Conservation (phyloP, 2,888 invertebrate genomes). For the Agonopterix heracliana region DNA sequence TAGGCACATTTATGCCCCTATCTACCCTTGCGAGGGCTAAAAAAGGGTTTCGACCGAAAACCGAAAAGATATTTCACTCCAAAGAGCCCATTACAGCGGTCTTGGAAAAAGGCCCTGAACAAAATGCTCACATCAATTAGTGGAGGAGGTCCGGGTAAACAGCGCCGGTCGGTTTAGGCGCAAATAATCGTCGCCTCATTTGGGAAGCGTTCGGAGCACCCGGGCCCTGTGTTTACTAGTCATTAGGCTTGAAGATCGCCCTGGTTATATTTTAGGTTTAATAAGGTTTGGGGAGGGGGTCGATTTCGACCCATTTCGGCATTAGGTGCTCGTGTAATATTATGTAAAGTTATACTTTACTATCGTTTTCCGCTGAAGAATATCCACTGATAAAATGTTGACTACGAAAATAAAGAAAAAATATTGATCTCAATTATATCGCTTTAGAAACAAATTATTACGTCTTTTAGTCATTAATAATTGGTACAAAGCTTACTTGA, state of each 20-base stretch:
- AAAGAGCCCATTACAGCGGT: slow-evolving; percentile 54
- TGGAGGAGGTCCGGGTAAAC: slow-evolving; percentile 50
- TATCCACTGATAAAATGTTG: too few species aligned
- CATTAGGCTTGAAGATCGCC: slow-evolving; percentile 53
- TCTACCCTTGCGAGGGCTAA: slow-evolving; percentile 10
- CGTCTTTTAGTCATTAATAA: too few species aligned
- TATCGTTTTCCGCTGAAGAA: too few species aligned
- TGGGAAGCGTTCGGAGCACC: slow-evolving; percentile 21
- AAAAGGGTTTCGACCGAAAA: slow-evolving; percentile 32
- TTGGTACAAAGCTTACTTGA: too few species aligned
- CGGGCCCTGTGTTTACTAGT: slow-evolving; percentile 55
- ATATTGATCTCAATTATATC: too few species aligned
- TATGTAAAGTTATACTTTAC: too few species aligned
- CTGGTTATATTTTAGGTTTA: slow-evolving; percentile 8
- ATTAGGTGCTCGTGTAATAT: too few species aligned
- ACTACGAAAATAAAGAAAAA: too few species aligned
- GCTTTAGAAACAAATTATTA: too few species aligned
- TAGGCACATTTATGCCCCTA: neutral
- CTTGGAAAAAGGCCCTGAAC: slow-evolving; percentile 48
- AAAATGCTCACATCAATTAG: slow-evolving; percentile 58
- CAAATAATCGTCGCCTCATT: slow-evolving; percentile 64
- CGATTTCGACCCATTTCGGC: too few species aligned
- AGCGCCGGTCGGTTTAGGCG: slow-evolving; percentile 34
- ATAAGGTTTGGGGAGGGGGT: neutral
- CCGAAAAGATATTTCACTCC: slow-evolving; percentile 60